phyloP scores from a whole-genome alignment of 2,888 invertebrate species.

The Drosophila acutilabella region DNA sequence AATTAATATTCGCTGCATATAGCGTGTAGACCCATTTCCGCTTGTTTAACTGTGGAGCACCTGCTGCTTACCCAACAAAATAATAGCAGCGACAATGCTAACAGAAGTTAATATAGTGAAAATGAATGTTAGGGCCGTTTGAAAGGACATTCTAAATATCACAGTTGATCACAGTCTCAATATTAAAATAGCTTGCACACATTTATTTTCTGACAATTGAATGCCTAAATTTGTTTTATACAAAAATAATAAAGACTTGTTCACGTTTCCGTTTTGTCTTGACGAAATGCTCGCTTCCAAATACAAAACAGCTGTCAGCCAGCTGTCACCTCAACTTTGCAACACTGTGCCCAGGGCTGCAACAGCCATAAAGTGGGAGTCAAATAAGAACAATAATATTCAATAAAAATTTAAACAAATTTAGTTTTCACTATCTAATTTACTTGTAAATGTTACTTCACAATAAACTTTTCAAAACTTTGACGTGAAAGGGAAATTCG shows the following conservation, averaged over 20 bases:
- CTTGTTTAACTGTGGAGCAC: neutral
- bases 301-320: constrained; percentile 64
- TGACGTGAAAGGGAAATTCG: neutral
- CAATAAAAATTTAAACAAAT: neutral
- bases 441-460: neutral
- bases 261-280: constrained; percentile 40
- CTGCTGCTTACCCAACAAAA: constrained; percentile 86
- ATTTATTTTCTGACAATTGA: constrained; percentile 18
- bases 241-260: constrained; percentile 14
- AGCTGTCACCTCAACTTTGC: constrained; percentile 27
- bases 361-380: neutral
- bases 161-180: constrained; percentile 43
- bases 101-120: constrained; percentile 87
- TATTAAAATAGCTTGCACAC: constrained; percentile 16
- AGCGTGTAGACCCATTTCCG: constrained; percentile 3
- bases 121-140: constrained; percentile 77
- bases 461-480: neutral
- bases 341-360: constrained; percentile 44
- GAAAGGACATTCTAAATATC: constrained; percentile 77
- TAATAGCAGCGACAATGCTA: constrained; percentile 87
- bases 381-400: neutral
- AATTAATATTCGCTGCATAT: neutral
- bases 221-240: constrained; percentile 3
- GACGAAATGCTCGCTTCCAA: constrained; percentile 36
- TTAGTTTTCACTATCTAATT: neutral